Evolutionary conservation across 2,888 invertebrate species (phyloP).

Genomic region (Aspidiotus destructor): DNA sequence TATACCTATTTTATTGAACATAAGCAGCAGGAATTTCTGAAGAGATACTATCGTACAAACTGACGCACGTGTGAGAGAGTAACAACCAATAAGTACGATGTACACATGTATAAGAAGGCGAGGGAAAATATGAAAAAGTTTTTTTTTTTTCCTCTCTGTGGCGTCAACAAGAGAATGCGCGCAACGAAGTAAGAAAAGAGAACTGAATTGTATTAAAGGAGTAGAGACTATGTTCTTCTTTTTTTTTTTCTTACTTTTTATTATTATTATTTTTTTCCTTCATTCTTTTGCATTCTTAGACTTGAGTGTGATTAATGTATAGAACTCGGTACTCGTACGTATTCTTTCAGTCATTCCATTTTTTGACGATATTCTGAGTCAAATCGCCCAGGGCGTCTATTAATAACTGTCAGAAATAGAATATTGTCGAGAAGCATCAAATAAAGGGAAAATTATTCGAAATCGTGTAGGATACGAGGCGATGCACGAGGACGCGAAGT

Average conservation of each 20-base stretch:
- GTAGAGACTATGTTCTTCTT: slow-evolving; percentile 16
- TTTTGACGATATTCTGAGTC: slow-evolving; percentile 33
- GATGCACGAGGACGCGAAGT: slow-evolving; percentile 16
- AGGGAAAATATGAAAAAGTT: slow-evolving; percentile 16
- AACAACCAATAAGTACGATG: too few relatives aligned
- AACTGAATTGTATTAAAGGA: slow-evolving; percentile 23
- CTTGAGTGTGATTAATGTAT: slow-evolving; percentile 29
- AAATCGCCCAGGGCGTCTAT: slow-evolving; percentile 30
- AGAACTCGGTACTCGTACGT: slow-evolving; percentile 22
- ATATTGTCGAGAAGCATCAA: slow-evolving; percentile 32
- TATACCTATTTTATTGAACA: too few relatives aligned
- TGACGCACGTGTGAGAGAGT: too few relatives aligned
- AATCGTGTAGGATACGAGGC: slow-evolving; percentile 26
- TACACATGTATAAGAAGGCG: too few relatives aligned
- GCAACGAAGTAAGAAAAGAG: slow-evolving; percentile 1
- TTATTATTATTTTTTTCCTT: slow-evolving; percentile 9
- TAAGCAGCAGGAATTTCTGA: too few relatives aligned
- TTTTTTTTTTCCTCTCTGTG: slow-evolving; percentile 18
- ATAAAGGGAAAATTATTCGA: slow-evolving; percentile 30
- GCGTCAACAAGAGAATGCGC: slow-evolving; percentile 25
- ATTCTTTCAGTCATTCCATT: slow-evolving; percentile 31
- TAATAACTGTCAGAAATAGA: slow-evolving; percentile 33
- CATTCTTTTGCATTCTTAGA: slow-evolving; percentile 28
- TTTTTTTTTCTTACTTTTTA: slow-evolving; percentile 18
- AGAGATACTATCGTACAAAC: too few relatives aligned